A percentile compares a stretch with the other conserved stretches of the same genome.
Evolutionary conservation across 2,797 vertebrate genomes (phyloP).

Genomic region (Hipposideros larvatus): DNA sequence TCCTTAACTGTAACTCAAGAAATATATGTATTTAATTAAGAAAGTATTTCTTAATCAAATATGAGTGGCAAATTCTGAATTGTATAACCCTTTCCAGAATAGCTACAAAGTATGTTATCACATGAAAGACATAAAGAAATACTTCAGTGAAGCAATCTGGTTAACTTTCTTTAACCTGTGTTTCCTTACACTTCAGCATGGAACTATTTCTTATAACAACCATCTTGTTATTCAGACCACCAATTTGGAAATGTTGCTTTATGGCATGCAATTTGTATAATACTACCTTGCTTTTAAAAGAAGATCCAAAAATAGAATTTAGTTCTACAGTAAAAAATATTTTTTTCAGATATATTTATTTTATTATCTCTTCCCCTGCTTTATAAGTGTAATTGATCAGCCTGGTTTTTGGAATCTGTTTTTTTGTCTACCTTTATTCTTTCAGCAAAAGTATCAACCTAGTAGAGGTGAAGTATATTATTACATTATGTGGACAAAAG

Average conservation of each 20-base stretch:
- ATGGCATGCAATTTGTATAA: background rate
- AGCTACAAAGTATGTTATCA: background rate
- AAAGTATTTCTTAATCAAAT: conserved; percentile 44
- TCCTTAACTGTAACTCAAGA: background rate
- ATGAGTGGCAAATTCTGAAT: background rate
- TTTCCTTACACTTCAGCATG: conserved; percentile 12
- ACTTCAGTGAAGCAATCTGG: background rate
- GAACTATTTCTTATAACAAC: conserved; percentile 1
- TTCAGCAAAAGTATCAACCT: background rate
- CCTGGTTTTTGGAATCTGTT: background rate
- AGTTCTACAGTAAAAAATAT: background rate
- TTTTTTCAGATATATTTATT: conserved; percentile 34
- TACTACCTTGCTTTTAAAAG: background rate
- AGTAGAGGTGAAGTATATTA: background rate
- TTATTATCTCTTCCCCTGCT: background rate
- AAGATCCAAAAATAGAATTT: background rate
- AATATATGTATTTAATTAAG: conserved; percentile 41
- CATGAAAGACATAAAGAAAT: conserved; percentile 20
- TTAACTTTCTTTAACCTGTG: conserved; percentile 28
- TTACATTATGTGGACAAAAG: background rate
- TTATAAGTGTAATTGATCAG: conserved; percentile 11
- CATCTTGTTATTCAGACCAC: background rate
- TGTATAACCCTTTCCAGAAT: conserved; percentile 10
- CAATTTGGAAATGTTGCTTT: conserved; percentile 16
- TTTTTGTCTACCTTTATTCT: conserved; percentile 44